phyloP scores from a whole-genome alignment of 2,888 invertebrate species.

The Pterobdella sp. region DNA sequence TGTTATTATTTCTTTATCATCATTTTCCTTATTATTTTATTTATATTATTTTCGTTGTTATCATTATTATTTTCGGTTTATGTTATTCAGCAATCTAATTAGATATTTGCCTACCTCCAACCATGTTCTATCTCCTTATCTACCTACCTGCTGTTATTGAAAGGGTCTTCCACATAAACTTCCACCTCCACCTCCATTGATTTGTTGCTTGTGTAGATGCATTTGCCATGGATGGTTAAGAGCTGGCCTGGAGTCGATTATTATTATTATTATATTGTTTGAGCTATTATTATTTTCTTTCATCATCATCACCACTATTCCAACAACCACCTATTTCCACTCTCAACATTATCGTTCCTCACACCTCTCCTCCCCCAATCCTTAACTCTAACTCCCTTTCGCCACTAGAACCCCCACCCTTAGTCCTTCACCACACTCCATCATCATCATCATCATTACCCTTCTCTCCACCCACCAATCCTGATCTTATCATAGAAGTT shows the following conservation, averaged over 20 bases:
- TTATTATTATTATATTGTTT: background rate
- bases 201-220: conserved; percentile 34
- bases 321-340: background rate
- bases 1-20: no score
- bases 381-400: background rate
- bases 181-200: conserved; percentile 37
- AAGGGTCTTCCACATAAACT: conserved; percentile 33
- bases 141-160: conserved; percentile 3
- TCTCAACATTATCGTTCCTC: background rate
- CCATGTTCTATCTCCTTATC: background rate
- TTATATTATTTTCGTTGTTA: no score
- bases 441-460: no score
- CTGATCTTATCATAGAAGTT: conserved; percentile 34
- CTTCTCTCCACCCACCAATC: conserved; percentile 27
- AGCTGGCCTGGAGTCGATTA: conserved; percentile 30
- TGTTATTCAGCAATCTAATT: no score
- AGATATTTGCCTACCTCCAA: no score
- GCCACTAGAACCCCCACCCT: background rate
- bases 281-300: background rate
- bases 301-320: background rate
- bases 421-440: background rate
- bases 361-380: background rate
- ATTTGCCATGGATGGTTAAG: conserved; percentile 32
- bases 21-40: no score
- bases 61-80: no score